Base-by-base conservation (phyloP, 1,140 invertebrate genomes). In the Dreissena rostriformis region DNA sequence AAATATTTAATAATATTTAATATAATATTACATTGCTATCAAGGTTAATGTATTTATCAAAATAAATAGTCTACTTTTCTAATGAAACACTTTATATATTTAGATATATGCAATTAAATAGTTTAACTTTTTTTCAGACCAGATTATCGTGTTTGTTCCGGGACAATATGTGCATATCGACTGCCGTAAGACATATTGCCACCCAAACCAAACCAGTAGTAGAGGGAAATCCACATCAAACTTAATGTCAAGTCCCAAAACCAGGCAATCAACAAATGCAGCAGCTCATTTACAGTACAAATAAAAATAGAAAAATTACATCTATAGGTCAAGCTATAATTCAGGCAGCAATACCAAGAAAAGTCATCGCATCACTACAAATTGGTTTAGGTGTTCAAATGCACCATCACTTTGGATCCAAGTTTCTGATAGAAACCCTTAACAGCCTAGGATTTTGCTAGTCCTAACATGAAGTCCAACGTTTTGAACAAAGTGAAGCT, bases 251-350 rank as follows among this genome's bases (percentile, higher is more conserved):
- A 67, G 65, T 67, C 65, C 65, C 15, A 67, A 29, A 67, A 67
- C 65, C 12, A 17, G 80, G 83, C 26, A 14, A 39, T 39, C 39
- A 39, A 39, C 39, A 39, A 39, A 39, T 39, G 57, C 17, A 61
- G 57, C 57, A 61, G 57, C 22, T 61, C 17, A 61, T 61, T 61
- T 4, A 61, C 22, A 72, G 24, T 39, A 75, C 53, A 39, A 70
- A 75, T 71, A 52, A 26, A n/a, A 53, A 80, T 22, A 51, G 67
- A n/a, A n/a, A n/a, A n/a, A n/a, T n/a, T n/a, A 70, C 70, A 22
- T 83, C 86, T 10, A 71, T 89, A 61, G 87, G 80, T 2, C 90
- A 90, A 51, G 72, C 86, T 53, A 86, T 89, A 70, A 82, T 89
- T 15, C 86, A 88, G 74, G 74, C 84, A 22, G 17, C 65, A 11